phyloP scores from a whole-genome alignment of 2,797 vertebrate species.

The Xenopus petersii region DNA sequence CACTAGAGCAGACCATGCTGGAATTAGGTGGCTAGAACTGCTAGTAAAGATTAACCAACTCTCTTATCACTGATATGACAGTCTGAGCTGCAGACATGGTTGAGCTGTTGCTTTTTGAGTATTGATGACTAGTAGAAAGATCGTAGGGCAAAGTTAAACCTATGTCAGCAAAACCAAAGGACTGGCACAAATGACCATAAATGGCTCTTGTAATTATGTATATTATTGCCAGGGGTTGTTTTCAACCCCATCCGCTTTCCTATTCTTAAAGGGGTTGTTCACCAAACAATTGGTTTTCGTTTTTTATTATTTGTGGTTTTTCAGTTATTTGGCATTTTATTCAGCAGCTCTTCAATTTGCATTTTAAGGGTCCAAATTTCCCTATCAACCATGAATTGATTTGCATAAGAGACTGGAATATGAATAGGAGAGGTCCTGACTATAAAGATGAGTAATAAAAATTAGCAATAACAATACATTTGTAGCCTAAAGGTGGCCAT shows the following conservation, averaged over 20 bases:
- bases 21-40: background rate
- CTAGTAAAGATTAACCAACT: slow-evolving; percentile 42
- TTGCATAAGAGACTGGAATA: too few relatives aligned
- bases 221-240: background rate
- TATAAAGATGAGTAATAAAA: too few relatives aligned
- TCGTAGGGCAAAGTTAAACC: slow-evolving; percentile 42
- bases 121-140: slow-evolving; percentile 41
- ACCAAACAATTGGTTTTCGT: too few relatives aligned
- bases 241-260: background rate
- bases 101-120: slow-evolving; percentile 16
- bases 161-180: slow-evolving; percentile 20
- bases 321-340: too few relatives aligned
- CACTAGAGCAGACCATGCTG: slow-evolving; percentile 16
- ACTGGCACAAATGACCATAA: background rate
- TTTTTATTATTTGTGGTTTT: too few relatives aligned
- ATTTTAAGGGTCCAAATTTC: too few relatives aligned
- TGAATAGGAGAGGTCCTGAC: too few relatives aligned
- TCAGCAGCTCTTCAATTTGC: too few relatives aligned
- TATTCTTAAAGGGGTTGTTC: too few relatives aligned
- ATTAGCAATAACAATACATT: too few relatives aligned
- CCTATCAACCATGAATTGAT: too few relatives aligned
- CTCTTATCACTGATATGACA: slow-evolving; percentile 9
- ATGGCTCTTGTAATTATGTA: slow-evolving; percentile 2
- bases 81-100: slow-evolving; percentile 16
- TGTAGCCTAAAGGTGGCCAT: too few relatives aligned